Evolutionary conservation across 2,888 invertebrate species (phyloP).

Genomic region (Schizotus pectinicornis): DNA sequence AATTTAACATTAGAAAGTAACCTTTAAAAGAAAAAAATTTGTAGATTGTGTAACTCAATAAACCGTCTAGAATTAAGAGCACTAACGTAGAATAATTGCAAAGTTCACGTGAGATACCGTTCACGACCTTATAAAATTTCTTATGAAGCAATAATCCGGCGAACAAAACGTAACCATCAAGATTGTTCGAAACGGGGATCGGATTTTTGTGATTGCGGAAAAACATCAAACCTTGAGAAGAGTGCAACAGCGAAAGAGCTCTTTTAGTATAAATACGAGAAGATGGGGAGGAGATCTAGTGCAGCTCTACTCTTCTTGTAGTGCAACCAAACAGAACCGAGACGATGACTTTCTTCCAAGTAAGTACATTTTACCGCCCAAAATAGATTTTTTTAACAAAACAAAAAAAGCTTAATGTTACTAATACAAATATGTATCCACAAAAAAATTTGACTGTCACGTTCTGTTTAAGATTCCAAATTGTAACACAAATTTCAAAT

Average conservation of each 20-base stretch:
- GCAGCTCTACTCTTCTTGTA: slow-evolving; percentile 26
- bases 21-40: no score
- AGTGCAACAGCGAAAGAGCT: slow-evolving; percentile 35
- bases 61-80: slow-evolving; percentile 16
- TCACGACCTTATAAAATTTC: slow-evolving; percentile 28
- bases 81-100: not conserved
- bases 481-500: no score
- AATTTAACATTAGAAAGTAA: no score
- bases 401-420: no score
- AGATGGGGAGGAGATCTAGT: slow-evolving; percentile 29
- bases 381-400: no score
- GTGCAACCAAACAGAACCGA: slow-evolving; percentile 20
- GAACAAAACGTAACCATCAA: slow-evolving; percentile 9
- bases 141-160: slow-evolving; percentile 10
- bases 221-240: slow-evolving; percentile 36
- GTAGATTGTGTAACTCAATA: no score
- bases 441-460: no score
- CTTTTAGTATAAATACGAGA: slow-evolving; percentile 40
- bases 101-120: slow-evolving; percentile 15
- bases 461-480: no score
- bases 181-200: slow-evolving; percentile 9
- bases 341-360: slow-evolving; percentile 33
- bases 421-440: no score
- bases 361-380: no score
- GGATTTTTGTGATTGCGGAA: slow-evolving; percentile 15